Conservation (phyloP, 2,888 invertebrate genomes). For the Frankliniella fusca region DNA sequence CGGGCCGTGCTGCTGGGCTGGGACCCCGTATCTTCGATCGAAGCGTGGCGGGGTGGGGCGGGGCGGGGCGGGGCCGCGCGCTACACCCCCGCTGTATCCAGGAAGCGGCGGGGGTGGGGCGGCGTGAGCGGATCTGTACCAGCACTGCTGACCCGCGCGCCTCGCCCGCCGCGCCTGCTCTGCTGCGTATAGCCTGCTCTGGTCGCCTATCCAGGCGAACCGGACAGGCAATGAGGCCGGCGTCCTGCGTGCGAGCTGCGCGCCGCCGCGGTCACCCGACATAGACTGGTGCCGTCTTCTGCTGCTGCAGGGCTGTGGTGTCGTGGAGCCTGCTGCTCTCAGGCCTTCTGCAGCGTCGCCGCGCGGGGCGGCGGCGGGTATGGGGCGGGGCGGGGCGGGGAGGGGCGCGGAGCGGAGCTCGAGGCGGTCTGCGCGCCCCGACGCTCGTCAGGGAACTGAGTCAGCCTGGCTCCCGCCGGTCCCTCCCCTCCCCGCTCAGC, state of each 20-base stretch:
- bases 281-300: background rate
- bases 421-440: background rate
- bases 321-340: background rate
- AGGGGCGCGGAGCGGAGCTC: background rate
- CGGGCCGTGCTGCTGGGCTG: no score
- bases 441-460: conserved; percentile 10
- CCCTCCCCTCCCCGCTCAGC: background rate
- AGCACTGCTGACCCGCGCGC: background rate
- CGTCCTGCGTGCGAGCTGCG: background rate
- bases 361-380: background rate
- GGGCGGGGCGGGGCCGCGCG: background rate
- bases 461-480: background rate
- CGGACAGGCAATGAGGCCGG: no score
- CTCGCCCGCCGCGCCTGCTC: background rate
- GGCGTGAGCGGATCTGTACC: background rate
- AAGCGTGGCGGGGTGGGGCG: background rate
- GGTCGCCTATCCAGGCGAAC: no score
- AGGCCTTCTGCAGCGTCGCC: background rate
- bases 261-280: background rate
- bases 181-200: no score
- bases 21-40: background rate
- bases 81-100: conserved; percentile 10
- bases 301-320: background rate
- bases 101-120: background rate
- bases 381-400: background rate